These are phyloP conservation scores for Caenorhabditis sp. DNA, from an alignment of 2,888 invertebrate species.

Conservation along the genomic window DNA sequence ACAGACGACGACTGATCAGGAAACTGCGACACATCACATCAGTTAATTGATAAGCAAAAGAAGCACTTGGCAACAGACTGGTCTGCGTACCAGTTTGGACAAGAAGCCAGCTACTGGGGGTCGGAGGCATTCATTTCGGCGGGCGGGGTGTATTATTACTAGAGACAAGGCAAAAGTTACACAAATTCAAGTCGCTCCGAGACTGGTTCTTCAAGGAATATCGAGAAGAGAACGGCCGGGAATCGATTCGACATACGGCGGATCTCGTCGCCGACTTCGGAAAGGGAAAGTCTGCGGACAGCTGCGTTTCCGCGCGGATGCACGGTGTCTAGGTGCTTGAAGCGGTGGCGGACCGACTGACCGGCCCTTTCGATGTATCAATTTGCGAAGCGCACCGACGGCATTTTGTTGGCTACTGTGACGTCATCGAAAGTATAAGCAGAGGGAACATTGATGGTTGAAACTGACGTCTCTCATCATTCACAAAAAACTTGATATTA, in stretches of 20 bases:
- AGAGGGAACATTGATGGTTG: background rate
- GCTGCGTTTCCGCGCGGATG: conserved; percentile 46
- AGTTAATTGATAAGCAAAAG: conserved; percentile 22
- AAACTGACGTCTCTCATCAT: too few species aligned
- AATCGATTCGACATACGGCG: conserved; percentile 20
- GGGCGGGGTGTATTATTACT: conserved; percentile 19
- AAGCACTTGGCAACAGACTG: conserved; percentile 39
- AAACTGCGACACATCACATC: conserved; percentile 16
- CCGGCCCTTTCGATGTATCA: conserved; percentile 26
- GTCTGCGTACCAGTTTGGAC: conserved; percentile 29
- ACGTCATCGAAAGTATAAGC: background rate
- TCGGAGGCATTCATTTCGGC: conserved; percentile 8
- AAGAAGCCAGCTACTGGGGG: background rate
- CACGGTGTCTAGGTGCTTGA: conserved; percentile 33
- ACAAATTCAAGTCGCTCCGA: conserved; percentile 33
- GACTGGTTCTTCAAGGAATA: conserved; percentile 31
- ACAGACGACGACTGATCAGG: background rate
- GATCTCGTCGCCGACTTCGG: conserved; percentile 26
- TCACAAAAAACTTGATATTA: too few species aligned
- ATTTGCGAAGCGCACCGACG: conserved; percentile 34
- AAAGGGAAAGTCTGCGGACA: conserved; percentile 40
- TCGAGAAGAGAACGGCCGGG: conserved; percentile 30
- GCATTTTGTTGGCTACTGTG: conserved; percentile 16
- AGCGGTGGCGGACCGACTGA: background rate
- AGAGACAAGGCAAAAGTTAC: conserved; percentile 36